Base-by-base conservation (phyloP, 2,113 vertebrate species). In the Poeciliopsis prolifica region DNA sequence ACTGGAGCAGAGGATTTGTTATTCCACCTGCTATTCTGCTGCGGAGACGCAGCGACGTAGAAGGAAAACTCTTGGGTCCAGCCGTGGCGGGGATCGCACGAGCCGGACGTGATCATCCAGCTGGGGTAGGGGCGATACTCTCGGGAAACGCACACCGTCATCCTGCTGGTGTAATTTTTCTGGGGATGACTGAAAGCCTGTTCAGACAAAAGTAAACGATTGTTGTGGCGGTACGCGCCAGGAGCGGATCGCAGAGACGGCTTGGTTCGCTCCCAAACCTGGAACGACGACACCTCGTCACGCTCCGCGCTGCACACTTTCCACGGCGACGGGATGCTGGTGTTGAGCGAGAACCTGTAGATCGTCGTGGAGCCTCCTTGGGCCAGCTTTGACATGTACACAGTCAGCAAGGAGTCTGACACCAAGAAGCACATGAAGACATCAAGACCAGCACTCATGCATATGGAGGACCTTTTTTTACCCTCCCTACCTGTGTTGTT, bases 141-240 rank as follows among this genome's bases (percentile, higher is more conserved):
- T 94, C 93, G 96, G 93, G 97, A 98, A 93, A 97, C 95, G 93
- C 98, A 99, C 96, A 97, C 97, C 73, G 96, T 97, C 95, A 99
- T 95, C 95, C 95, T 96, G 93, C 89, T 94, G 93, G 95, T 98
- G 96, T 97, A 99, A 95, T 98, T 98, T 94, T 95, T 95, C 91
- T 94, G 93, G 94, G 96, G 95, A 92, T 94, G 94, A 94, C 92
- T 95, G 95, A 97, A 98, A 79, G 97, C 97, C 97, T 99, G 92
- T 86, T 81, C 22, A 77, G 69, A 87, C 74, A 44, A 89, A 82
- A 81, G 35, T 66, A 54, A 88, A 82, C 85, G 77, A 78, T 69
- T 10, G 31, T 44, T 78, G 70, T 67, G 48, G 33, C 66, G 35
- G 15, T 0, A 15, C 44, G 68, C 11, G 40, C 71, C 48, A 63